A percentile compares a stretch with the other conserved stretches of the same genome.
Conservation (phyloP, 2,888 invertebrate genomes). For the Galerucella calmariensis region DNA sequence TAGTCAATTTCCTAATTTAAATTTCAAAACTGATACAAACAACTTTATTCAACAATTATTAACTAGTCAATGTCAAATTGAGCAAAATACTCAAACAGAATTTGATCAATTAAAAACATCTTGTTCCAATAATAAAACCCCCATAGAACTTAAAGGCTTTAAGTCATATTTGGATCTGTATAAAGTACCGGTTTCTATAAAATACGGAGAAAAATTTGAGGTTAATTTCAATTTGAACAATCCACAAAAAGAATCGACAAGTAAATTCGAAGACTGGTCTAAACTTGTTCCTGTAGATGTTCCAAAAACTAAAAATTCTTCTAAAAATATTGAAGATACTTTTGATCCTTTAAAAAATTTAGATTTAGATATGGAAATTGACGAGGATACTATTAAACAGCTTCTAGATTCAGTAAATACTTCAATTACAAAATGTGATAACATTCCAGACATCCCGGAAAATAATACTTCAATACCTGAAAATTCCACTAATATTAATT, state of each 20-base stretch:
- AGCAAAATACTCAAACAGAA: conserved; percentile 36
- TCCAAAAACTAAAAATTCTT: too few species aligned
- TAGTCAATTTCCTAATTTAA: conserved; percentile 3
- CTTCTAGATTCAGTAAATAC: not conserved
- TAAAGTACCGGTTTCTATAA: conserved; percentile 46
- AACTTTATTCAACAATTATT: conserved; percentile 12
- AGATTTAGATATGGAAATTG: not conserved
- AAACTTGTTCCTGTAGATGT: conserved; percentile 33
- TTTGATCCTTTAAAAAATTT: not conserved
- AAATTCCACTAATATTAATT: not conserved
- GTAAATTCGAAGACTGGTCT: conserved; percentile 31
- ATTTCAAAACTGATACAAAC: not conserved
- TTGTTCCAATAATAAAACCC: conserved; percentile 10
- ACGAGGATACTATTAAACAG: not conserved
- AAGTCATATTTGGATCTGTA: conserved; percentile 40
- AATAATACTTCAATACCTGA: not conserved
- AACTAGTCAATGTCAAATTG: not conserved
- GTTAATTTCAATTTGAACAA: conserved; percentile 30
- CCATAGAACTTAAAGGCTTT: conserved; percentile 43
- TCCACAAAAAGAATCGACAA: not conserved
- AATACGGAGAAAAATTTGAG: conserved; percentile 33
- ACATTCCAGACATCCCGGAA: not conserved
- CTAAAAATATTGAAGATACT: not conserved
- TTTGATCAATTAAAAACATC: not conserved
- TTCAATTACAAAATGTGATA: not conserved